Evolutionary conservation across 2,888 invertebrate genomes (phyloP).

Genomic region (Oligia fasciuncula): DNA sequence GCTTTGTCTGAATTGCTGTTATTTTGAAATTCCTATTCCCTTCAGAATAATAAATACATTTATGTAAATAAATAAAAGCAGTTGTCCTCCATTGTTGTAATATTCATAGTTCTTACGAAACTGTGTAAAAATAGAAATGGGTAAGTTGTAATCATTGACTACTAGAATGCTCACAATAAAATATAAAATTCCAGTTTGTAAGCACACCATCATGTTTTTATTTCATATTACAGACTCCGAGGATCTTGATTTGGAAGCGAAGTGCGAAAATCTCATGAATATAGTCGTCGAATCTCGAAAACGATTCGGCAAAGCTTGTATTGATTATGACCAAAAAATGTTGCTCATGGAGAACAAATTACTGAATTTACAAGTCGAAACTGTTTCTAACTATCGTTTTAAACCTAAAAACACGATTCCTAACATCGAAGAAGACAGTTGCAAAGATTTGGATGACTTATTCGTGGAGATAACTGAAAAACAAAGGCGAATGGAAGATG

Average conservation of each 20-base stretch:
- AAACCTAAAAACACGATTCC: slow-evolving; percentile 76
- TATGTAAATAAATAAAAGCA: background rate
- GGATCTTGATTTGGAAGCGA: slow-evolving; percentile 74
- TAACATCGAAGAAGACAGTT: slow-evolving; percentile 66
- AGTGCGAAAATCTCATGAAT: slow-evolving; percentile 85
- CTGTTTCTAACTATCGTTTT: slow-evolving; percentile 75
- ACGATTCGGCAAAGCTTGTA: slow-evolving; percentile 80
- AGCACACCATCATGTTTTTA: background rate
- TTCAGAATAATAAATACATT: too few relatives aligned
- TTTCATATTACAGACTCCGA: slow-evolving; percentile 71
- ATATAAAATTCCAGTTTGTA: background rate
- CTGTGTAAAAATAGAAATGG: slow-evolving; percentile 27
- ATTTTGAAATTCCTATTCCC: slow-evolving; percentile 6
- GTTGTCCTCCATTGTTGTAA: background rate
- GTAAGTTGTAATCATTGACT: slow-evolving; percentile 34
- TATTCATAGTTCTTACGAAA: background rate
- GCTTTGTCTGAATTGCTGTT: slow-evolving; percentile 12
- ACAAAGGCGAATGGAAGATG: slow-evolving; percentile 72
- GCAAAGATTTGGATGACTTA: slow-evolving; percentile 78
- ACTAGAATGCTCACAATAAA: background rate
- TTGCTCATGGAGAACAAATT: slow-evolving; percentile 80
- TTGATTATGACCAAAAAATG: slow-evolving; percentile 81
- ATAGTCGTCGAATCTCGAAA: slow-evolving; percentile 87
- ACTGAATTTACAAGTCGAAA: slow-evolving; percentile 79
- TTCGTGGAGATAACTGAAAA: slow-evolving; percentile 72